Base-by-base conservation (phyloP, 2,888 invertebrate species). In the Drosophila anceps region DNA sequence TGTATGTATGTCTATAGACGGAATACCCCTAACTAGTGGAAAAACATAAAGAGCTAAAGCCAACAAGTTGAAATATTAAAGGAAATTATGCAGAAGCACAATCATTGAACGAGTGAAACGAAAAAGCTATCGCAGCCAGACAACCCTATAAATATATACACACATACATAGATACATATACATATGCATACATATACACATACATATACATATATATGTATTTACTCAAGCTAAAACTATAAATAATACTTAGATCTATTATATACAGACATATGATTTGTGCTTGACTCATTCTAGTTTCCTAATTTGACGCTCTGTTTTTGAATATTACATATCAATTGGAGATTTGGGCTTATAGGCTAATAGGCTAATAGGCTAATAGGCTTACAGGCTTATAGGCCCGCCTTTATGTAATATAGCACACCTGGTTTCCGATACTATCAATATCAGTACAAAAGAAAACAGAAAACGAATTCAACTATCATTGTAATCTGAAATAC, bases 81-180 rank as follows among this genome's bases (percentile, higher is more conserved):
- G 18, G 33, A 54, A 80, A 80, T 81, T 79, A 82, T 85, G 91
- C 91, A 88, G 80, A 81, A 82, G 91, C 90, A 91, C 91, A 91
- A 91, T 91, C 91, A 91, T 82, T 73, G 71, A 75, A 75, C 69
- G 83, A 87, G 87, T 79, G 87, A 83, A 73, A 85, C 77, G 67
- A 54, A 39, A 54, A 54, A 64, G 31, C 43, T 44, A 66, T 37
- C 9, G 15, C 67, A 54, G 58, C 63, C 65, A 63, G 72, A 65
- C 24, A 78, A 50, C 61, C 64, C 68, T 35, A 43, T 35, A 41
- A 62, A 31, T 37, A 43, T 65, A 61, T 65, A 71, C 39, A 71
- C 50, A 74, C 58, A 63, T 31, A 15, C 15, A 35, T 35, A 24
- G 20, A 61, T 27, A 35, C n/a, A 53, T 27, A 15, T n/a, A 27